phyloP scores from a whole-genome alignment of 1,140 invertebrate species.

The Bombus haemorrhoidalis region DNA sequence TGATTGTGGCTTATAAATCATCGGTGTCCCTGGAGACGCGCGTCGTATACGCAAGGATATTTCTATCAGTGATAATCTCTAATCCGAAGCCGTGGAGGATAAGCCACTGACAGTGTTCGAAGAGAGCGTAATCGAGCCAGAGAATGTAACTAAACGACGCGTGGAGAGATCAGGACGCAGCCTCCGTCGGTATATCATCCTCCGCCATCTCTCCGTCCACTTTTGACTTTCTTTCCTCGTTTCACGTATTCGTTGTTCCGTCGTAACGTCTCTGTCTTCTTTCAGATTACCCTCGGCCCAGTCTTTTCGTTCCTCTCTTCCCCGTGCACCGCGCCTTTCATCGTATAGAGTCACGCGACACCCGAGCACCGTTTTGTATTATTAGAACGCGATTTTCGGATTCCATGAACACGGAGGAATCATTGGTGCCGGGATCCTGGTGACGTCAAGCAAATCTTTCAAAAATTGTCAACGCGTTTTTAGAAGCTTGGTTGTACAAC shows the following conservation, averaged over 20 bases:
- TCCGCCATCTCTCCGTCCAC: neutral
- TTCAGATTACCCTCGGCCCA: neutral
- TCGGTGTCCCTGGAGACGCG: neutral
- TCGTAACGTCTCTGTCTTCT: conserved; percentile 17
- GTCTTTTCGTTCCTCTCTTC: neutral
- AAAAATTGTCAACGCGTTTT: neutral
- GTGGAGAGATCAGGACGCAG: conserved; percentile 76
- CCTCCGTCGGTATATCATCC: conserved; percentile 76
- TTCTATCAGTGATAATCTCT: neutral
- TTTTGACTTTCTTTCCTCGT: conserved; percentile 43
- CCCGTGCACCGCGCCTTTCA: neutral
- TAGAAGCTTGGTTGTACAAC: neutral
- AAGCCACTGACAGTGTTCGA: conserved; percentile 15
- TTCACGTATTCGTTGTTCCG: conserved; percentile 32
- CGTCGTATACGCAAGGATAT: neutral
- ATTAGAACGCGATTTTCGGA: conserved; percentile 71
- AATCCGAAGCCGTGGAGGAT: conserved; percentile 8
- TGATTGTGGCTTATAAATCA: neutral
- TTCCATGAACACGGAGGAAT: conserved; percentile 16
- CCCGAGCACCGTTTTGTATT: conserved; percentile 66
- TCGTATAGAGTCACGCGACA: conserved; percentile 13
- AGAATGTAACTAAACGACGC: conserved; percentile 71
- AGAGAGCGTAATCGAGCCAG: conserved; percentile 49
- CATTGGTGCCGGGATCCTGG: conserved; percentile 22
- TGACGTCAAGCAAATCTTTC: conserved; percentile 33